phyloP scores from a whole-genome alignment of 2,888 invertebrate species.

The Drosophila putrida region DNA sequence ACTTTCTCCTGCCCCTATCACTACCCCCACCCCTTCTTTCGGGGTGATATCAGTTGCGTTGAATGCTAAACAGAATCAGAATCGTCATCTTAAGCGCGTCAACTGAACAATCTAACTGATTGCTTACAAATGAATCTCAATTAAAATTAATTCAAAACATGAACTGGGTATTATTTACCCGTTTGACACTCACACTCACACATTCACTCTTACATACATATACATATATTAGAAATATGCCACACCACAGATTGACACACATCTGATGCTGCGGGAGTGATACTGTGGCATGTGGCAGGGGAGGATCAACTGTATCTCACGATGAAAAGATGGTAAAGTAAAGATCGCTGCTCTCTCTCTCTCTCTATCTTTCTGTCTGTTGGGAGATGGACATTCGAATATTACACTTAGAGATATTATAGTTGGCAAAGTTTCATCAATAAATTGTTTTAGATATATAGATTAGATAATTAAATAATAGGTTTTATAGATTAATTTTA shows the following conservation, averaged over 20 bases:
- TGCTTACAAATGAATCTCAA: slow-evolving; percentile 81
- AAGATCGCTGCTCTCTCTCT: neutral
- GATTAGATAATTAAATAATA: too few relatives aligned
- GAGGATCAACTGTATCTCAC: slow-evolving; percentile 56
- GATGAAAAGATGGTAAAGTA: slow-evolving; percentile 23
- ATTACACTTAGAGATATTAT: too few relatives aligned
- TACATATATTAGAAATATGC: slow-evolving; percentile 59
- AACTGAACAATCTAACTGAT: slow-evolving; percentile 76
- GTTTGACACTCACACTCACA: slow-evolving; percentile 68
- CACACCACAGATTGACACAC: slow-evolving; percentile 80
- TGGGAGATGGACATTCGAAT: neutral
- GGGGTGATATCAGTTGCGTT: slow-evolving; percentile 1
- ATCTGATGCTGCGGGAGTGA: slow-evolving; percentile 40
- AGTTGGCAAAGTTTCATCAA: too few relatives aligned
- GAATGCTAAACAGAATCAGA: slow-evolving; percentile 55
- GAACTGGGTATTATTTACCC: slow-evolving; percentile 80
- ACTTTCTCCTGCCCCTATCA: neutral
- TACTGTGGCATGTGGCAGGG: slow-evolving; percentile 7
- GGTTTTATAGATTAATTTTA: too few relatives aligned
- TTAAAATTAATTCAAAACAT: slow-evolving; percentile 82
- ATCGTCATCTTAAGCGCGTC: slow-evolving; percentile 67
- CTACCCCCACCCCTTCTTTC: neutral
- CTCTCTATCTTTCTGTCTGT: neutral
- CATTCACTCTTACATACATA: neutral
- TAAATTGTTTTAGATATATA: too few relatives aligned